A percentile compares a stretch with the other conserved stretches of the same genome.
These are phyloP conservation scores for Drosophila testacea DNA, from an alignment of 2,888 invertebrate species.

Conservation along the genomic window DNA sequence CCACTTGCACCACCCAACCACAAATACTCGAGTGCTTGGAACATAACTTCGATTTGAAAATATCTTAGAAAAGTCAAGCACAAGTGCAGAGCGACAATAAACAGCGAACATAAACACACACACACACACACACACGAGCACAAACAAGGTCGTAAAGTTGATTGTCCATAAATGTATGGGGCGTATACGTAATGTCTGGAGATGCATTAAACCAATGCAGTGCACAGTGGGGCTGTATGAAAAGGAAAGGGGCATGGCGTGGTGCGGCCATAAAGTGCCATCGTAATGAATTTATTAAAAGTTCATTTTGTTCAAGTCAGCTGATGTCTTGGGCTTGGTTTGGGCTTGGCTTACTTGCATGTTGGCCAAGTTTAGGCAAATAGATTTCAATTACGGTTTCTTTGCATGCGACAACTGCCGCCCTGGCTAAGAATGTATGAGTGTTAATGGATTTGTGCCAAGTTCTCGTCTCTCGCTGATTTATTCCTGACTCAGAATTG, in stretches of 20 bases:
- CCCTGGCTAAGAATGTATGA: conserved; percentile 37
- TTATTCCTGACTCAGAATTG: conserved; percentile 64
- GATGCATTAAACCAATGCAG: conserved; percentile 71
- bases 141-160: conserved; percentile 61
- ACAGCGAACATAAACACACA: conserved; percentile 35
- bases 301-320: conserved; percentile 56
- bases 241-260: conserved; percentile 22
- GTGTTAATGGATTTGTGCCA: conserved; percentile 81
- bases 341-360: conserved; percentile 60
- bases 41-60: conserved; percentile 65
- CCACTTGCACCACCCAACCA: conserved; percentile 9
- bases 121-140: conserved; percentile 9
- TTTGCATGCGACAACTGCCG: conserved; percentile 61
- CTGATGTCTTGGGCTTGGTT: conserved; percentile 39
- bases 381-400: conserved; percentile 58
- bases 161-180: conserved; percentile 79
- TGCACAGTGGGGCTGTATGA: conserved; percentile 19
- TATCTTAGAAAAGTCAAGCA: conserved; percentile 70
- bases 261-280: conserved; percentile 60
- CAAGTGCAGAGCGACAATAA: conserved; percentile 71
- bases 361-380: conserved; percentile 77
- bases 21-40: conserved; percentile 18
- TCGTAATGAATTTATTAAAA: conserved; percentile 79
- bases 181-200: conserved; percentile 76
- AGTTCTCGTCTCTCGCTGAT: conserved; percentile 72